Base-by-base conservation (phyloP, 2,797 vertebrate species). In the Gambusia yucatana region DNA sequence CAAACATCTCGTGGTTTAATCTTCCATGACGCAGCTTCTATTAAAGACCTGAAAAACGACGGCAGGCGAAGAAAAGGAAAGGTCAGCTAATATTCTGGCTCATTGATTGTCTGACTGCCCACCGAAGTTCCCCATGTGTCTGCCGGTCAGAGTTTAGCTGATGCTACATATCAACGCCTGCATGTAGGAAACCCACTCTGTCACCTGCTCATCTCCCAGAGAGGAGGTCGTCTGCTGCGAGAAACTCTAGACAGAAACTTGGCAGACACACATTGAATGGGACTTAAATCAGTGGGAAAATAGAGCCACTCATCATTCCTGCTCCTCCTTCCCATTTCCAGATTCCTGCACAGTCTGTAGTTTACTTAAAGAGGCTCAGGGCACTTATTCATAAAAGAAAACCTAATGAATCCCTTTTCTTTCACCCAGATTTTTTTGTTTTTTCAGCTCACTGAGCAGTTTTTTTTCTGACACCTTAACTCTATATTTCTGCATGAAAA, bases 21-120 rank as follows among this genome's bases (percentile, higher is more conserved):
- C 88, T 92, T 87, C 89, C 79, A 67, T 86, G 81, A 55, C 10
- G 10, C 74, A n/a, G 72, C 77, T 90, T 89, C 86, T 84, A 88
- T 89, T 88, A 90, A 79, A 85, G 84, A 77, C 76, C 75, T 88
- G 87, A 84, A 86, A 86, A 86, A 94, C 77, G 86, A 89, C 76
- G 65, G 69, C 46, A 41, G 82, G 80, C 75, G n/a, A 67, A 83
- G 79, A 87, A 85, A 77, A 77, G 86, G 91, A 91, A 70, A 70
- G 25, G 41, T 46, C 67, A 70, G 87, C 76, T 84, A 80, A 90
- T 92, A 89, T 76, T 76, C 78, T 65, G 43, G 33, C 14, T 73
- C 72, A 46, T 28, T 70, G 41, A 70, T 46, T 46, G 67, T 28
- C 67, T 46, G 67, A 70, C 44, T 70, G 67, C 14, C 67, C 67